Base-by-base conservation (phyloP, 2,888 invertebrate species). In the Stenoptilia bipunctidactyla region DNA sequence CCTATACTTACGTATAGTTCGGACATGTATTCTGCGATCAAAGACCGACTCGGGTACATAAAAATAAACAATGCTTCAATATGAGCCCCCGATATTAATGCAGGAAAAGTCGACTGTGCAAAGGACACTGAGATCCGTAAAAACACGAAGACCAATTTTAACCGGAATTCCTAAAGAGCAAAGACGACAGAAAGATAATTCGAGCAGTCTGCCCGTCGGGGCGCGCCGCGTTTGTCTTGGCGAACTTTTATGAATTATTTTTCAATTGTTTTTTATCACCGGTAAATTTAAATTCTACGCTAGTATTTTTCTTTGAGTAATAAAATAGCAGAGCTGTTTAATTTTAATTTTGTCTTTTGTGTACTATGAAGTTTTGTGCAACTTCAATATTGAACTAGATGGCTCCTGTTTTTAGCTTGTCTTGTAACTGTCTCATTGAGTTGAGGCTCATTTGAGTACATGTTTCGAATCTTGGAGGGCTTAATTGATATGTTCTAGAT, bases 231-330 rank as follows among this genome's bases (percentile, higher is more conserved):
- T 79, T 82, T 80, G 77, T 77, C 76, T 80, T 82, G 76, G 73
- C 69, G 68, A 75, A 80, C 76, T 82, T 77, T 77, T 73, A 76
- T 77, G 76, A 80, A 80, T 79, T 76, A 77, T 75, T 69, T 75
- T 13, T 68, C 70, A 73, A 60, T 68, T 77, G 71, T 75, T 79
- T 80, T 30, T 76, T 70, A 69, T 65, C 69, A 68, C 64, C 61
- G 65, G 61, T 56, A 58, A 69, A 71, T 70, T 74, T 56, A 63
- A 69, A 68, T 64, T 55, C n/a, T n/a, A n/a, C n/a, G n/a, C n/a
- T n/a, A n/a, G n/a, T n/a, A n/a, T n/a, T n/a, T n/a, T n/a, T n/a
- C n/a, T n/a, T n/a, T n/a, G n/a, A n/a, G n/a, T n/a, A n/a, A n/a
- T n/a, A n/a, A n/a, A n/a, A n/a, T n/a, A n/a, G n/a, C n/a, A n/a